Base-by-base conservation (phyloP, 2,888 invertebrate species). In the Thymelicus lineola region DNA sequence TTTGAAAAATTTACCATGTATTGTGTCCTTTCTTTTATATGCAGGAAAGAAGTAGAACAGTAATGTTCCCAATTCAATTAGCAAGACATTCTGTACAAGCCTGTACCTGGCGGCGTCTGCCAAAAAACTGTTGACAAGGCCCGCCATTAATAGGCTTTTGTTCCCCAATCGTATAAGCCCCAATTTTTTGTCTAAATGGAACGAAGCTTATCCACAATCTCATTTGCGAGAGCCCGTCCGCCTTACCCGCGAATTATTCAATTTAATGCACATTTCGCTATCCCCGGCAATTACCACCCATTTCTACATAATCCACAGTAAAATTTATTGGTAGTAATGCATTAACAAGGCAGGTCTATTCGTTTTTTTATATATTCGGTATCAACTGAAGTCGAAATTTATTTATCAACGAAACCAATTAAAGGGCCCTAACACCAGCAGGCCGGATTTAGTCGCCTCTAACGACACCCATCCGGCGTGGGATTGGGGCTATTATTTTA, bases 201-300 rank as follows among this genome's bases (percentile, higher is more conserved):
- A 78, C 79, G 77, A 75, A 77, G 83, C 80, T 87, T 81, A 86
- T 83, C 86, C 83, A 69, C 79, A 80, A 86, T 86, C 87, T 86
- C 85, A 88, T 90, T 89, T 81, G 76, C 77, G 73, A 79, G 80
- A 86, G 83, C 87, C 84, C 80, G 79, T 81, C 83, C 78, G 83
- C 67, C 61, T 57, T 63, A 46, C 73, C 71, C 74, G 75, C 75
- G 79, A 76, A 87, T 90, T 88, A 88, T 87, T 89, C 89, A 89
- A 90, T 90, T 88, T 89, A 84, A 86, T 82, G 86, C 83, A 81
- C 82, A 86, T 85, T 82, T 82, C 81, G 77, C 82, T 73, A 79
- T 83, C 87, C 87, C 83, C 81, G 76, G 77, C 84, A 85, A 86
- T 90, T 88, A 88, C 84, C 85, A 80, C 83, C 77, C 73, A 78